Conservation (phyloP, 2,888 invertebrate species). For the Loripinus fragilis region DNA sequence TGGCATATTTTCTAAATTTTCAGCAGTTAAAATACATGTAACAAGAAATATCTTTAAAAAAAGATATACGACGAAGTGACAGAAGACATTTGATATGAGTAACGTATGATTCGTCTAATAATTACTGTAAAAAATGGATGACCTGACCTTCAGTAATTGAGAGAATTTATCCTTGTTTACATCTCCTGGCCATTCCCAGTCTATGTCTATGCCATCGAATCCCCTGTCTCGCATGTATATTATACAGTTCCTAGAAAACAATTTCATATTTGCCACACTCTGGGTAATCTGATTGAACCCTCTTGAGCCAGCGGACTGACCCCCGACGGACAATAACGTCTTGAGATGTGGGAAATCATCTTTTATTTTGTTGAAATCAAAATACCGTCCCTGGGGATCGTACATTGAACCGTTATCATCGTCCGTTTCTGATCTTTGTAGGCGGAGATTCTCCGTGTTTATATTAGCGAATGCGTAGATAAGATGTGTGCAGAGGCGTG, state of each 20-base stretch:
- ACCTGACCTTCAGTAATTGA: background rate
- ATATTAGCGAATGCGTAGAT: slow-evolving; percentile 99
- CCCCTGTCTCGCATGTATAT: slow-evolving; percentile 68
- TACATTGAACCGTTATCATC: slow-evolving; percentile 57
- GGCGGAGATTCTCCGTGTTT: slow-evolving; percentile 94
- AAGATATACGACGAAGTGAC: too few relatives aligned
- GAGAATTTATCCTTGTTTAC: slow-evolving; percentile 20
- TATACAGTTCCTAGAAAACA: slow-evolving; percentile 66
- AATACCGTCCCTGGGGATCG: slow-evolving; percentile 55
- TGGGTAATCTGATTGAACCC: slow-evolving; percentile 62
- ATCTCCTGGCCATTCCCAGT: slow-evolving; percentile 79
- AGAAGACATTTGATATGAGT: too few relatives aligned
- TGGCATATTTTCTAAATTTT: too few relatives aligned
- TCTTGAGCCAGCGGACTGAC: slow-evolving; percentile 55
- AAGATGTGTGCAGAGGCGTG: slow-evolving; percentile 97
- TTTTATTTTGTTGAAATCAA: slow-evolving; percentile 72
- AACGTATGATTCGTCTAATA: too few relatives aligned
- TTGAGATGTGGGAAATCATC: slow-evolving; percentile 65
- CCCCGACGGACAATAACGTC: slow-evolving; percentile 78
- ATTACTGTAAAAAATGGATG: too few relatives aligned
- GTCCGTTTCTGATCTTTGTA: slow-evolving; percentile 33
- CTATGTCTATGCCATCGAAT: slow-evolving; percentile 78
- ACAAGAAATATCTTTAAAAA: too few relatives aligned
- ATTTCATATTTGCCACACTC: slow-evolving; percentile 57
- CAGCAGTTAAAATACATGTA: too few relatives aligned